phyloP scores from a whole-genome alignment of 2,888 invertebrate genomes.

The Disparrhopalites patrizii region DNA sequence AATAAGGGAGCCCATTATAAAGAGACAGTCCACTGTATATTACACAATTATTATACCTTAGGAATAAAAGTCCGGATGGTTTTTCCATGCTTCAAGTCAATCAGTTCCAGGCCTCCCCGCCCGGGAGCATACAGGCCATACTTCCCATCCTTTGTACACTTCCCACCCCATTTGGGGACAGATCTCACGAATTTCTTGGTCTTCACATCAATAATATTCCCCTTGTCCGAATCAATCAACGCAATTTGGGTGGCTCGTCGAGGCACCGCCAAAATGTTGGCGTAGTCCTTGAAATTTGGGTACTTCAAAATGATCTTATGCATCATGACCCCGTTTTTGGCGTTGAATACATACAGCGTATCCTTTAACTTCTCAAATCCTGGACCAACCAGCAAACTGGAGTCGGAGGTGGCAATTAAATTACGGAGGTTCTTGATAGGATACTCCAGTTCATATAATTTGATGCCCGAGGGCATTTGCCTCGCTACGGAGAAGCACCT shows the following conservation, averaged over 20 bases:
- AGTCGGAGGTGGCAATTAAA: constrained; percentile 77
- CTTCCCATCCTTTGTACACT: constrained; percentile 79
- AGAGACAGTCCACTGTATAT: no score
- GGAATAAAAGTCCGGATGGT: constrained; percentile 87
- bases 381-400: constrained; percentile 69
- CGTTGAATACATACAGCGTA: constrained; percentile 76
- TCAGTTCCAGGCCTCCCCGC: constrained; percentile 86
- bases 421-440: constrained; percentile 70
- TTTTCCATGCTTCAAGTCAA: constrained; percentile 84
- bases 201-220: constrained; percentile 82
- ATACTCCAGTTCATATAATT: constrained; percentile 76
- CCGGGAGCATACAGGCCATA: constrained; percentile 88
- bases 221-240: constrained; percentile 84
- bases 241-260: constrained; percentile 63
- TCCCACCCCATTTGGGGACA: constrained; percentile 88
- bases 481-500: constrained; percentile 42
- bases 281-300: constrained; percentile 60
- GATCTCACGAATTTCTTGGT: constrained; percentile 81
- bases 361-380: constrained; percentile 81
- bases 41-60: constrained; percentile 56
- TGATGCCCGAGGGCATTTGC: constrained; percentile 64
- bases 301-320: constrained; percentile 57
- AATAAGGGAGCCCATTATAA: no score
- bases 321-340: constrained; percentile 66
- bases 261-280: constrained; percentile 71